Conservation (phyloP, 2,888 invertebrate species). For the Macroteleia sp. region DNA sequence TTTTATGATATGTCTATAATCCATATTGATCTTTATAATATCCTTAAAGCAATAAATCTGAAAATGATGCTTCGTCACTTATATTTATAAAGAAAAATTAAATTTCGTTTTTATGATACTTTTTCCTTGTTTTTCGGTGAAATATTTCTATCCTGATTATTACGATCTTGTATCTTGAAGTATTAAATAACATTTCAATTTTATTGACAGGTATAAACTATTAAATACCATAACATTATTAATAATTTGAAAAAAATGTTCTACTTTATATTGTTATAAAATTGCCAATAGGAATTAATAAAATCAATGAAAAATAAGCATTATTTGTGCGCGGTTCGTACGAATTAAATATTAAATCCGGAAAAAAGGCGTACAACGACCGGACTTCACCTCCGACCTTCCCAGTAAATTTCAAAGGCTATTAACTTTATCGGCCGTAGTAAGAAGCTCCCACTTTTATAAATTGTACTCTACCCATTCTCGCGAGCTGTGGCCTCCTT, state of each 20-base stretch:
- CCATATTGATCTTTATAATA: no score
- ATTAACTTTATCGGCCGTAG: slow-evolving; percentile 78
- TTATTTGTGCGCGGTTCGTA: slow-evolving; percentile 4
- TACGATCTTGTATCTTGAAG: background rate
- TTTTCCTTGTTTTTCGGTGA: slow-evolving; percentile 14
- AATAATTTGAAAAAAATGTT: no score
- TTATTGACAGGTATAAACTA: background rate
- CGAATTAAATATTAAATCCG: slow-evolving; percentile 48
- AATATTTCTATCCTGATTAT: slow-evolving; percentile 14
- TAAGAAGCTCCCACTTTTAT: slow-evolving; percentile 80
- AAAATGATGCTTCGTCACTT: no score
- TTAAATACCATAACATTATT: no score
- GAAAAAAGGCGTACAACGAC: slow-evolving; percentile 46
- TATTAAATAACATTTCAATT: slow-evolving; percentile 8
- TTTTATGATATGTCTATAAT: no score
- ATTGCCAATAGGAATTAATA: background rate
- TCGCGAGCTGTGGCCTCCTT: slow-evolving; percentile 61
- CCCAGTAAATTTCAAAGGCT: slow-evolving; percentile 77
- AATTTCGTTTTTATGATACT: no score
- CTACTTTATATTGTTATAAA: background rate
- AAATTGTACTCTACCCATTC: slow-evolving; percentile 72
- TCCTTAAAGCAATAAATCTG: no score
- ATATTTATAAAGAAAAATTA: no score
- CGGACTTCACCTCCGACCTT: slow-evolving; percentile 64
- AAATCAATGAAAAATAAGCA: slow-evolving; percentile 10